Evolutionary conservation across 2,888 invertebrate species (phyloP).

Genomic region (Lasiommata megera): DNA sequence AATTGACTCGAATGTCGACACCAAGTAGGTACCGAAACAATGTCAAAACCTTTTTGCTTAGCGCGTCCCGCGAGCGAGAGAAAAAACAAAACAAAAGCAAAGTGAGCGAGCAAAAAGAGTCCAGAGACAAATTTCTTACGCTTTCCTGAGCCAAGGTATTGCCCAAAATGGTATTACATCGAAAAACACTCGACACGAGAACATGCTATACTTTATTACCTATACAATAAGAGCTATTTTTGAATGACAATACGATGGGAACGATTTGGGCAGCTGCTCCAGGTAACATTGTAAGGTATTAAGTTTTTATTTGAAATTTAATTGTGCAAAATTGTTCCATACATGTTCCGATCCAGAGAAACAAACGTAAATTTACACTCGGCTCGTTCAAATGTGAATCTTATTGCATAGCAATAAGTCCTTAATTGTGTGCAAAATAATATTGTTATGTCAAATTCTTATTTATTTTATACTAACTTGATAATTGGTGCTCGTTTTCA

Average conservation of each 20-base stretch:
- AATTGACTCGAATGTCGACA: conserved; percentile 70
- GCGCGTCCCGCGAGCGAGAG: conserved; percentile 55
- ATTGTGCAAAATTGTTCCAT: conserved; percentile 72
- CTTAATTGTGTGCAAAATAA: background rate
- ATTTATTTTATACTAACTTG: conserved; percentile 41
- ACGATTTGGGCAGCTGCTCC: conserved; percentile 18
- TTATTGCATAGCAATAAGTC: conserved; percentile 21
- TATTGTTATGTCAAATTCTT: conserved; percentile 34
- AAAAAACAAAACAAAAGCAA: conserved; percentile 34
- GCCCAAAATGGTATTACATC: conserved; percentile 30
- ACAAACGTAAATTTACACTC: conserved; percentile 37
- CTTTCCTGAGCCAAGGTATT: conserved; percentile 54
- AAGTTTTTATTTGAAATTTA: conserved; percentile 68
- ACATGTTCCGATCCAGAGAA: conserved; percentile 53
- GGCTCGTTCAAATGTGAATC: conserved; percentile 5
- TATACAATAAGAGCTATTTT: background rate
- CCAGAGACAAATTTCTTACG: conserved; percentile 74
- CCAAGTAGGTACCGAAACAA: conserved; percentile 57
- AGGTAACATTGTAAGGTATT: conserved; percentile 33
- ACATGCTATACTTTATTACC: conserved; percentile 12
- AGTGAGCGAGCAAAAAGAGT: conserved; percentile 46
- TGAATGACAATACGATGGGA: background rate
- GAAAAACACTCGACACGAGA: conserved; percentile 4
- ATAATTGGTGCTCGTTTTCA: conserved; percentile 39
- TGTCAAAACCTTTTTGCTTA: conserved; percentile 71